These are phyloP conservation scores for Porites australiensis DNA, from an alignment of 64 coral and sea anemone species.

Conservation along the genomic window DNA sequence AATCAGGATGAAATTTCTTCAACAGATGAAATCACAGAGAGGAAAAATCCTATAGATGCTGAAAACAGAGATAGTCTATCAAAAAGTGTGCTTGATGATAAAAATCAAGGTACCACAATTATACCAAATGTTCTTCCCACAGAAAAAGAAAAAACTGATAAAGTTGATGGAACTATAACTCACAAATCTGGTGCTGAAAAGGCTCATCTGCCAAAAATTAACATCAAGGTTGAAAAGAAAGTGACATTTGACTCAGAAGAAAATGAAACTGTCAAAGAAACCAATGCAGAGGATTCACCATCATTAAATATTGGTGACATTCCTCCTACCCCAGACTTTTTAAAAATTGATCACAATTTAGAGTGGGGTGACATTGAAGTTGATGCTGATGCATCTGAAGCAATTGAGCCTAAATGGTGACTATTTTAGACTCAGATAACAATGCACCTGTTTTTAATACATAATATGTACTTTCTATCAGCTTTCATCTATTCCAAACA, in stretches of 20 bases:
- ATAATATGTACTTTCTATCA: no score
- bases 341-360: not conserved
- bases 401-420: constrained; percentile 3
- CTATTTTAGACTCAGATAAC: not conserved
- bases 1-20: not conserved
- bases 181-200: not conserved
- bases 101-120: not conserved
- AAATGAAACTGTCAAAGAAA: not conserved
- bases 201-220: constrained; percentile 19
- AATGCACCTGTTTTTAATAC: not conserved
- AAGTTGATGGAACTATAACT: not conserved
- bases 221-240: constrained; percentile 2
- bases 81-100: not conserved
- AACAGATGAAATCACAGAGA: not conserved
- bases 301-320: not conserved
- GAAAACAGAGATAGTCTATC: not conserved
- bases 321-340: constrained; percentile 31
- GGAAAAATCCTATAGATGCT: no score
- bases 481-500: no score
- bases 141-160: not conserved
- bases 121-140: not conserved
- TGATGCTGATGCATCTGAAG: not conserved
- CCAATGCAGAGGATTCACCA: not conserved
- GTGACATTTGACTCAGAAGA: constrained; percentile 19
- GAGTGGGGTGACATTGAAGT: constrained; percentile 26